Evolutionary conservation across 2,113 vertebrate species (phyloP), one percentile per base, ranked within the genome.

Genomic region (Illadopsis cleaveri): DNA sequence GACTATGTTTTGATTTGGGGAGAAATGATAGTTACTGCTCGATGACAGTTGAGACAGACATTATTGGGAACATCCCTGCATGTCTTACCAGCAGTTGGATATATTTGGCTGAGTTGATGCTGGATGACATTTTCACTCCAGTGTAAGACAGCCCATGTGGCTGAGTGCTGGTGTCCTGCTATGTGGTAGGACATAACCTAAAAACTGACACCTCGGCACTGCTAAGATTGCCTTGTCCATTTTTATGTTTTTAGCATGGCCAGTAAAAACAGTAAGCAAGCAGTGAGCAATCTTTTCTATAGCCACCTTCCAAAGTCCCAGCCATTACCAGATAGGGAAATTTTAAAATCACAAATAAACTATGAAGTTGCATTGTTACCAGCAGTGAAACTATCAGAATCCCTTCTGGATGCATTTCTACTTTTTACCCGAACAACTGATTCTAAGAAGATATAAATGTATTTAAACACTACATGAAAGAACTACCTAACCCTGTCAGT

Each of bases 1-100:
- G 84, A 95, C 68, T 79, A 87, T 95, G 77, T 95, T 97, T 95
- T 96, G 94, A 91, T 91, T 64, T 84, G 27, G 38, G 35, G 40
- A 91, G 57, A 87, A 69, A 91, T 93, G 40, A 87, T 37, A 79
- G 73, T 75, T 89, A 73, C 75, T 90, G 51, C 82, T 94, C 21
- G 76, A 92, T 92, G 86, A 90, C 62, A 92, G 50, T 18, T 54
- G 50, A 93, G 81, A 84, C 21, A 71, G 61, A 62, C 95, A 82
- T 93, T 89, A 71, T 11, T 78, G 11, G 77, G 84, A 95, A 72
- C 57, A 79, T 78, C 77, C 58, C 72, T 51, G 40, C 40, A 37
- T 82, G 79, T 72, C 72, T 93, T 70, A 57, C 33, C 38, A 78
- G 47, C 71, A 86, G 50, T 50, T 70, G 71, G 44, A 62, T 66